A percentile compares a stretch with the other conserved stretches of the same genome.
Conservation (phyloP, 2,888 invertebrate genomes). For the Eubasilissa splendida region DNA sequence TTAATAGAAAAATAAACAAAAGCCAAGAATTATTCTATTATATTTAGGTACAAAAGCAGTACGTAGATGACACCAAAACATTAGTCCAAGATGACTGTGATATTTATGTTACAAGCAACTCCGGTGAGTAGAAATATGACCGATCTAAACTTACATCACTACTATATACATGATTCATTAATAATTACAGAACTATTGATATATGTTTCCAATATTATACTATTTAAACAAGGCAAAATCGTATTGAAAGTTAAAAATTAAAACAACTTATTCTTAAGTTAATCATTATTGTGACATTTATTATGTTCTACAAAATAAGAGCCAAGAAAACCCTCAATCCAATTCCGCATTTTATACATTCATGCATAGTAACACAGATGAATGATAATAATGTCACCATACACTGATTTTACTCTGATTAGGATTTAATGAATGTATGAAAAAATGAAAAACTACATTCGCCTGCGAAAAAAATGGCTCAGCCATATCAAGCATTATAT, state of each 20-base stretch:
- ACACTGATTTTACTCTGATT: no score
- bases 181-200: conserved; percentile 47
- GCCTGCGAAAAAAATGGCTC: no score
- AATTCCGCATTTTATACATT: neutral
- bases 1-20: conserved; percentile 26
- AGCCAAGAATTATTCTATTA: conserved; percentile 31
- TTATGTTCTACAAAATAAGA: conserved; percentile 12
- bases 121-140: conserved; percentile 43
- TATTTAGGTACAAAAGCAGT: conserved; percentile 57
- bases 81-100: conserved; percentile 51
- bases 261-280: conserved; percentile 31
- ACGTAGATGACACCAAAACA: conserved; percentile 52
- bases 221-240: conserved; percentile 53
- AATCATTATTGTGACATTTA: conserved; percentile 14
- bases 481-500: no score
- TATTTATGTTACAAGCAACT: conserved; percentile 51
- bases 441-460: no score
- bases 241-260: conserved; percentile 46
- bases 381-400: no score
- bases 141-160: conserved; percentile 41
- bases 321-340: neutral
- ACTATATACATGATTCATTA: conserved; percentile 51
- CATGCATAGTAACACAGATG: no score
- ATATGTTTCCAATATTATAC: conserved; percentile 40
- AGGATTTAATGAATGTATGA: no score